phyloP scores from a whole-genome alignment of 1,140 invertebrate species.

The Drosophila subpulchrella region DNA sequence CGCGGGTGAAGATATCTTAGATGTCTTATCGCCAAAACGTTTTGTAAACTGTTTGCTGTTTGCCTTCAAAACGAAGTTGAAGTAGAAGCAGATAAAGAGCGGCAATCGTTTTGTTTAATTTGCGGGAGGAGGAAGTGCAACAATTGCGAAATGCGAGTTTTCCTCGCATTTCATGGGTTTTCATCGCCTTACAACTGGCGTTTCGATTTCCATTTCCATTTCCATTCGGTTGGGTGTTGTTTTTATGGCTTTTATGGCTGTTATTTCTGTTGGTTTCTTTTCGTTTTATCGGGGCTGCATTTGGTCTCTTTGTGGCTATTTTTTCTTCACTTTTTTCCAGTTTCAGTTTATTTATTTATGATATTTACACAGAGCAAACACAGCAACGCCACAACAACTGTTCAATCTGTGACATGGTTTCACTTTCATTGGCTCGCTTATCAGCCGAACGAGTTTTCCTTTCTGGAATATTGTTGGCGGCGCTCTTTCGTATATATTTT shows the following conservation, averaged over 20 bases:
- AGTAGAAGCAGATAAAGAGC: background rate
- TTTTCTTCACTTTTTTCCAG: background rate
- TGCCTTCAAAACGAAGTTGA: constrained; percentile 1
- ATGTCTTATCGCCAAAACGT: constrained; percentile 14
- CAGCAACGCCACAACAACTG: constrained; percentile 14
- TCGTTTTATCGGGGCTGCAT: background rate
- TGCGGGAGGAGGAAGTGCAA: constrained; percentile 26
- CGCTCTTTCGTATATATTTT: constrained; percentile 5
- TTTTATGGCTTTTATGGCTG: constrained; percentile 17
- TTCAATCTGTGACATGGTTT: constrained; percentile 49
- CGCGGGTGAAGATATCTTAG: constrained; percentile 1
- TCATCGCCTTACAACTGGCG: constrained; percentile 1
- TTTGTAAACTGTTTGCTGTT: constrained; percentile 13
- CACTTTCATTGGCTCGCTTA: constrained; percentile 49
- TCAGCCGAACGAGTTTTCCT: constrained; percentile 44
- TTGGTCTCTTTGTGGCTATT: constrained; percentile 8
- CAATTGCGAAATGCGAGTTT: constrained; percentile 24
- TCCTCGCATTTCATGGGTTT: background rate
- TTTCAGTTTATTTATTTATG: constrained; percentile 40
- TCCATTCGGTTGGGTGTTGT: constrained; percentile 15
- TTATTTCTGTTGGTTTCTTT: constrained; percentile 14
- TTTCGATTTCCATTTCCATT: constrained; percentile 7
- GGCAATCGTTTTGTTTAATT: constrained; percentile 9
- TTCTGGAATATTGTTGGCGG: constrained; percentile 14
- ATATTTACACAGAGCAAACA: constrained; percentile 41